Evolutionary conservation across 2,888 invertebrate genomes (phyloP).

Genomic region (Pomacea canaliculata): DNA sequence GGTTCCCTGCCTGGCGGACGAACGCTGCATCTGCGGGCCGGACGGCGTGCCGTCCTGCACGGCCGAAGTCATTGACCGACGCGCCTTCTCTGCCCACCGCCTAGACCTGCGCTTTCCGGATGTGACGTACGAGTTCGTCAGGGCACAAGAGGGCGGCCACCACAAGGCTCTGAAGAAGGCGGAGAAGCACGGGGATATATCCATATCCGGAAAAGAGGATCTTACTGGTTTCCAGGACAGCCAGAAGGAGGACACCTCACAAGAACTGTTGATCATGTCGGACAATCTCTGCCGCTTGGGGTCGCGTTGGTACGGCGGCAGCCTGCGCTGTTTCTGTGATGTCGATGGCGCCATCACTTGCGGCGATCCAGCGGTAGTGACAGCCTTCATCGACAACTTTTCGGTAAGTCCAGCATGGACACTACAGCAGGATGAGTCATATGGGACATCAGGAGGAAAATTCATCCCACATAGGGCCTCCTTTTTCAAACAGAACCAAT

Average conservation of each 20-base stretch:
- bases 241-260: not conserved
- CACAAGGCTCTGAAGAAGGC: not conserved
- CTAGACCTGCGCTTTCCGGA: not conserved
- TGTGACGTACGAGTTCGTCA: not conserved
- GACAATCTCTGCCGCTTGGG: slow-evolving; percentile 27
- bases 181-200: not conserved
- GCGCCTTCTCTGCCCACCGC: slow-evolving; percentile 16
- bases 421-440: too few relatives aligned
- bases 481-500: too few relatives aligned
- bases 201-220: not conserved
- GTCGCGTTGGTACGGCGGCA: slow-evolving; percentile 35
- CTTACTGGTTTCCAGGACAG: not conserved
- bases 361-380: slow-evolving; percentile 33
- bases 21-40: slow-evolving; percentile 35
- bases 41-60: slow-evolving; percentile 39
- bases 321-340: slow-evolving; percentile 34
- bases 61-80: slow-evolving; percentile 29
- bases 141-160: not conserved
- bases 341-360: slow-evolving; percentile 30
- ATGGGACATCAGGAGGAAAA: too few relatives aligned
- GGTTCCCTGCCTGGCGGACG: slow-evolving; percentile 25
- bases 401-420: slow-evolving; percentile 5
- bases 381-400: slow-evolving; percentile 33
- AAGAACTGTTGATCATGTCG: slow-evolving; percentile 23
- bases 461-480: too few relatives aligned